Conservation (phyloP, 2,888 invertebrate genomes). For the Hirtodrosophila confusa region DNA sequence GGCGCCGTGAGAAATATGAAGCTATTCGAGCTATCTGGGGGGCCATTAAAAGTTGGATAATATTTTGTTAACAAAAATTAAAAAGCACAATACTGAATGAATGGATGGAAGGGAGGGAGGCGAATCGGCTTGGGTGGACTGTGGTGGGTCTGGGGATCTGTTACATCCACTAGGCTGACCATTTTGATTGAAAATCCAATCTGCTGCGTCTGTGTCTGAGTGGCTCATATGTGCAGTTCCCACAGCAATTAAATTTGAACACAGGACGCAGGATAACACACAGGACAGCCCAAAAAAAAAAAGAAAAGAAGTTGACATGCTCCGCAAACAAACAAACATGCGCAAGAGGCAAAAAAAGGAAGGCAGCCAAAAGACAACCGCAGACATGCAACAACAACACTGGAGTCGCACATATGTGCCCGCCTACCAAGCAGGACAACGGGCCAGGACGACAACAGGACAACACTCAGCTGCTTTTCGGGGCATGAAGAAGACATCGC, state of each 20-base stretch:
- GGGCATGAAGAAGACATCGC: constrained; percentile 72
- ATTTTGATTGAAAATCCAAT: constrained; percentile 79
- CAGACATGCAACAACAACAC: constrained; percentile 62
- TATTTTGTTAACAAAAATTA: constrained; percentile 72
- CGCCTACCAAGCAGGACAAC: constrained; percentile 37
- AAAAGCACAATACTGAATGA: constrained; percentile 32
- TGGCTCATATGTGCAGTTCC: constrained; percentile 83
- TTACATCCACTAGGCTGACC: constrained; percentile 48
- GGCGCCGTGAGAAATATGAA: constrained; percentile 53
- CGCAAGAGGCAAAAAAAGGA: constrained; percentile 35
- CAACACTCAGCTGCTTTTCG: constrained; percentile 66
- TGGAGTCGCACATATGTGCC: constrained; percentile 53
- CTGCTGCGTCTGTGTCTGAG: constrained; percentile 69
- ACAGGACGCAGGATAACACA: constrained; percentile 67
- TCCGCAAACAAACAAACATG: constrained; percentile 71
- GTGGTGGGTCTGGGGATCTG: constrained; percentile 17
- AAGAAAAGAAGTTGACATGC: constrained; percentile 65
- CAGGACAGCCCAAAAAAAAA: constrained; percentile 21
- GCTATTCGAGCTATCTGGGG: constrained; percentile 51
- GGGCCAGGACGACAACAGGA: constrained; percentile 39
- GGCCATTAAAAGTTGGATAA: constrained; percentile 72
- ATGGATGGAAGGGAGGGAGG: neutral
- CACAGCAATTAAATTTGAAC: constrained; percentile 84
- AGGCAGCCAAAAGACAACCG: constrained; percentile 73
- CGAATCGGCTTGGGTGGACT: neutral